A percentile compares a stretch with the other conserved stretches of the same genome.
Evolutionary conservation across 2,797 vertebrate species (phyloP).

Genomic region (Peromyscus nudipes): DNA sequence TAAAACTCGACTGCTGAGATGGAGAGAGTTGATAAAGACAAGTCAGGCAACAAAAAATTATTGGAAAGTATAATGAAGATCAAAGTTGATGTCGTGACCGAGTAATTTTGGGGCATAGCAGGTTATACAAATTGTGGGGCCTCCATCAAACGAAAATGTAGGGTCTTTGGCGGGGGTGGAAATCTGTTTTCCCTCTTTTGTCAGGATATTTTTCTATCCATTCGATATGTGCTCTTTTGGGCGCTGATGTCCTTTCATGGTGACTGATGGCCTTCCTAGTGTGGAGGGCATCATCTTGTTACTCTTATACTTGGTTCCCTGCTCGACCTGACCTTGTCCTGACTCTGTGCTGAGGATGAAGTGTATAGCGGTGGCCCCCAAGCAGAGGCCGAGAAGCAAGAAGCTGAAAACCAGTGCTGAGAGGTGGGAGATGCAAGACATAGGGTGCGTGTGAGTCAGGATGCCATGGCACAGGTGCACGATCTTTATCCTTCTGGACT

Average conservation of each 20-base stretch:
- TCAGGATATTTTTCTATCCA: background rate
- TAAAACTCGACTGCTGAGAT: background rate
- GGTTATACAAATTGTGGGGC: background rate
- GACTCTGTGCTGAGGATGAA: background rate
- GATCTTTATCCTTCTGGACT: background rate
- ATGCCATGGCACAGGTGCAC: fast-evolving
- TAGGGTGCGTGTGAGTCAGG: background rate
- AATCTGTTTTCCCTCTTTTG: background rate
- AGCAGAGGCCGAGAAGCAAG: background rate
- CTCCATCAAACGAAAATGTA: background rate
- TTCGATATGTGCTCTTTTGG: background rate
- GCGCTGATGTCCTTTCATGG: background rate
- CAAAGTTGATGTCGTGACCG: background rate
- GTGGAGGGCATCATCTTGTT: background rate
- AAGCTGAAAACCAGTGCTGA: background rate
- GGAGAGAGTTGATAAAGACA: background rate
- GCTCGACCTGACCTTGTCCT: background rate
- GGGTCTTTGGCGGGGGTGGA: background rate
- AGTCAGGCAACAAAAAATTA: background rate
- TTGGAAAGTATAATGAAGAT: background rate
- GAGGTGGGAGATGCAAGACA: background rate
- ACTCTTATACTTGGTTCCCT: background rate
- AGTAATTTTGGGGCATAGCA: background rate
- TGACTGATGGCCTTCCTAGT: background rate
- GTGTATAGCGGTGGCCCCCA: background rate